Conservation (phyloP, 2,113 vertebrate genomes). For the Crotalus viridis region DNA sequence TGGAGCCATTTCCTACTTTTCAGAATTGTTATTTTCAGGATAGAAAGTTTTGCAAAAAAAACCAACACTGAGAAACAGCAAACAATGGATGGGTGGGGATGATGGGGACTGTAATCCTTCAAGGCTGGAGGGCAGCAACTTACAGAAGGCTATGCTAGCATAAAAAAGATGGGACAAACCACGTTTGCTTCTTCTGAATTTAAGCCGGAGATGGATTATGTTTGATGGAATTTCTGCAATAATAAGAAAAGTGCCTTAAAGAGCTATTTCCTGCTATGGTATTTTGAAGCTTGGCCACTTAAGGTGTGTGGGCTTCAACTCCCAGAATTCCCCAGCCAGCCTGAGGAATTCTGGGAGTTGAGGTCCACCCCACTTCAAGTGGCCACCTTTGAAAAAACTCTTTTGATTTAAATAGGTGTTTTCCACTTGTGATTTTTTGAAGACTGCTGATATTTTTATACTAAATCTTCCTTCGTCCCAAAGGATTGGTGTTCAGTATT, state of each 20-base stretch:
- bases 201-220: background rate
- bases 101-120: background rate
- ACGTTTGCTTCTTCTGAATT: background rate
- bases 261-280: background rate
- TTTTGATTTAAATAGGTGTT: background rate
- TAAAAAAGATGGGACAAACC: background rate
- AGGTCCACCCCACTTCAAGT: background rate
- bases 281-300: background rate
- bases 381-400: background rate
- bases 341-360: background rate
- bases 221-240: background rate
- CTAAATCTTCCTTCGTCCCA: background rate
- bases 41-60: background rate
- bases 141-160: background rate
- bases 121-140: background rate
- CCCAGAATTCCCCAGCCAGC: background rate
- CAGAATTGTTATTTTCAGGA: background rate
- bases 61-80: background rate
- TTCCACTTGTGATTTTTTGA: background rate
- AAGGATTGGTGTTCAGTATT: background rate
- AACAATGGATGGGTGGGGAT: rapidly evolving
- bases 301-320: background rate
- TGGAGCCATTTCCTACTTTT: background rate
- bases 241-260: background rate
- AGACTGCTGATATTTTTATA: background rate